Base-by-base conservation (phyloP, 1,140 invertebrate genomes). In the Alviniconcha marisindica region DNA sequence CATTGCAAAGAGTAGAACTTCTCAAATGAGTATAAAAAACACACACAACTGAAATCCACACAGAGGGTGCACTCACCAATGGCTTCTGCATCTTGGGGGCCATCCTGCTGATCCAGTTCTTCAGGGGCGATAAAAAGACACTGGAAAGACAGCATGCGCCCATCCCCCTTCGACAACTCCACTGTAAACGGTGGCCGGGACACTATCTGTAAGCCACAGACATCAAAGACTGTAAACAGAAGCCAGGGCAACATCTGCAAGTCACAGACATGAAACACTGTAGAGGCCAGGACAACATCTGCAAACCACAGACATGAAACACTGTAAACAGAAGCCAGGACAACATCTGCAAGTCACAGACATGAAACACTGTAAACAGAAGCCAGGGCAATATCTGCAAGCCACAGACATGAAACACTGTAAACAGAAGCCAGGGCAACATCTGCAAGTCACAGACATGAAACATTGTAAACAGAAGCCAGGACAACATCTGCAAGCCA, bases 111-210 rank as follows among this genome's bases (percentile, higher is more conserved):
- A 2, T 81, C 79, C 51, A 85, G 33, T 3, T 83, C 51, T 21
- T 87, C 86, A 42, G 76, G n/a, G 33, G 81, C 15, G 24, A 82
- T 56, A 66, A 87, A 89, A 0, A 66, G 28, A 63, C 88, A 89
- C 42, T 88, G 82, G 38, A 88, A 31, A 0, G 87, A 82, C 33
- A 89, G 66, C 1, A 77, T 83, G 21, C 84, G 83, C 1, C 85
- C 85, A 60, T 84, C 83, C 24, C 86, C 84, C 73, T 89, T 88
- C 48, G 48, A 82, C 44, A 89, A 78, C 56, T 89, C 88, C 12
- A 89, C 86, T 40, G 78, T 83, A 56, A 89, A 89, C 33, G 86
- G 86, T 28, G 88, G 88, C 33, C 83, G 84, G 15, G 86, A 88
- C 21, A 89, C 81, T 84, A 89, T 87, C 88, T 89, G 63, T 2